Percentiles rank a stretch among this genome's conserved stretches.
These are phyloP conservation scores for Chironomus striatipennis DNA, from an alignment of 1,140 invertebrate species.

Conservation along the genomic window DNA sequence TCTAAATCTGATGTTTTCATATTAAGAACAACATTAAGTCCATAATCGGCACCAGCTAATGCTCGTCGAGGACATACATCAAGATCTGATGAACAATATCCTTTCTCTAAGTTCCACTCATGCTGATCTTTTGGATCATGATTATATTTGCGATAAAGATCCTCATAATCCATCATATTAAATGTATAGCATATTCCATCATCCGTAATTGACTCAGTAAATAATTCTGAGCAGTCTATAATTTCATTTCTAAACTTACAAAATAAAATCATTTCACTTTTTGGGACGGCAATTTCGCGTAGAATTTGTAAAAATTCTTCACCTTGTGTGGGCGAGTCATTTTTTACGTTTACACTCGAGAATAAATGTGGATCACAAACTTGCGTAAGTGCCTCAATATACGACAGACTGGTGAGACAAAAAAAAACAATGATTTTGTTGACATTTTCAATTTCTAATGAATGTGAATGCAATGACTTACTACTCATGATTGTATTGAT, in stretches of 20 bases:
- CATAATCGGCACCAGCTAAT: not conserved
- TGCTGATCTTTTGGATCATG: too few species aligned
- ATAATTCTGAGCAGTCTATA: not conserved
- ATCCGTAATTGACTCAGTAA: not conserved
- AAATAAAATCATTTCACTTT: not conserved
- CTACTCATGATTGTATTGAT: not conserved
- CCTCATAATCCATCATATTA: not conserved
- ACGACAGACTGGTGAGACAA: not conserved
- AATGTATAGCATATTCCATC: not conserved
- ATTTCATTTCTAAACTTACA: constrained; percentile 9
- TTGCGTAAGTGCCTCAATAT: not conserved
- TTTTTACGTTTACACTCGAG: not conserved
- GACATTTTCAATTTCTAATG: not conserved
- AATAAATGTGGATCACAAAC: constrained; percentile 14
- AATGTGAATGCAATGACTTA: not conserved
- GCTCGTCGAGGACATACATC: not conserved
- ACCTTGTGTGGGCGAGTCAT: not conserved
- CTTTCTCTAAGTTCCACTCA: not conserved
- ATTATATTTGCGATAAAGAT: not conserved
- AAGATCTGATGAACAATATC: not conserved
- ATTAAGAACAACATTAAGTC: not conserved
- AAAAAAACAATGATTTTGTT: not conserved
- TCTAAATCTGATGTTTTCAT: not conserved
- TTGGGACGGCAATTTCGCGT: not conserved
- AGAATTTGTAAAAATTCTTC: not conserved